Conservation (phyloP, 2,888 invertebrate species). For the Noctuana brunneofusca region DNA sequence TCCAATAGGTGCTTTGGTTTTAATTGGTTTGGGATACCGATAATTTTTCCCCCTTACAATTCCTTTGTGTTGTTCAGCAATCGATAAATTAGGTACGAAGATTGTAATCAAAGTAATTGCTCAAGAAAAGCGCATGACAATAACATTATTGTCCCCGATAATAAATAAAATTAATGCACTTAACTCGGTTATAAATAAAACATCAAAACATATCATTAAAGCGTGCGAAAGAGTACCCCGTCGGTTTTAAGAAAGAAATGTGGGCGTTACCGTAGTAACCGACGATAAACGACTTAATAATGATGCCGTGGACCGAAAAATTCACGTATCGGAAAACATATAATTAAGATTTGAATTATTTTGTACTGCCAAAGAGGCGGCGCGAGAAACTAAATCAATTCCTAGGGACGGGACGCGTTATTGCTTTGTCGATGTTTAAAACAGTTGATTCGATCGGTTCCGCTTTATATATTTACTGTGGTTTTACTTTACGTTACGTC, state of each 20-base stretch:
- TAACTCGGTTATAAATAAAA: conserved; percentile 42
- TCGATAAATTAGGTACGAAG: too few species aligned
- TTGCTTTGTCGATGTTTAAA: conserved; percentile 7
- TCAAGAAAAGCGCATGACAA: not conserved
- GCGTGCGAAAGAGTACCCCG: conserved; percentile 55
- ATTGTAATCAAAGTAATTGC: conserved; percentile 1
- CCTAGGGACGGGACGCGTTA: conserved; percentile 6
- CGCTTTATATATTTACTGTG: too few species aligned
- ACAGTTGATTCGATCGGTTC: not conserved
- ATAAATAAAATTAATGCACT: conserved; percentile 37
- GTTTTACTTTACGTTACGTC: not conserved
- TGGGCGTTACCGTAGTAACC: conserved; percentile 72
- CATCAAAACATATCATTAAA: conserved; percentile 60
- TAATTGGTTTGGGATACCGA: too few species aligned
- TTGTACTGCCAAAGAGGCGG: conserved; percentile 48
- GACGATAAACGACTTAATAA: conserved; percentile 72
- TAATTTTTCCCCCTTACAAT: too few species aligned
- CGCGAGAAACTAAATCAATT: conserved; percentile 37
- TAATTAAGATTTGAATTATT: conserved; percentile 61
- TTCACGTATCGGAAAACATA: conserved; percentile 72
- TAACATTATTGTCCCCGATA: conserved; percentile 30
- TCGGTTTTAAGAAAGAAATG: conserved; percentile 43
- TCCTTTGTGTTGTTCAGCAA: too few species aligned
- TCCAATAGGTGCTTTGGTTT: too few species aligned
- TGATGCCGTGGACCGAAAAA: conserved; percentile 65